These are phyloP conservation scores for Lasioglossum marginatum DNA, from an alignment of 2,888 invertebrate genomes.

Conservation along the genomic window DNA sequence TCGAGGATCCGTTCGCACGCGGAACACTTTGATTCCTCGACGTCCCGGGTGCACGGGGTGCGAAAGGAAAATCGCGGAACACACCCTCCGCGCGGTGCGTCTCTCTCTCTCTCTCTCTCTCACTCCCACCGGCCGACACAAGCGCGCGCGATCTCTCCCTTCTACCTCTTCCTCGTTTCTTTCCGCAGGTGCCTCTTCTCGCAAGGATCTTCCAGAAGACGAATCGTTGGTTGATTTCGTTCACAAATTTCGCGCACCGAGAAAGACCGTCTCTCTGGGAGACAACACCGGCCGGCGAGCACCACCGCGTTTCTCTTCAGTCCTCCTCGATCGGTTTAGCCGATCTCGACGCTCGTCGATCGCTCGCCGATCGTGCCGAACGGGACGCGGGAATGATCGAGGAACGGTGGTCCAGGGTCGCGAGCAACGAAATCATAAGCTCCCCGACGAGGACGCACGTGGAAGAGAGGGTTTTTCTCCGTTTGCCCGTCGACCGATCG, in stretches of 20 bases:
- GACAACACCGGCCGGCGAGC: neutral
- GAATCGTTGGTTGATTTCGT: constrained; percentile 28
- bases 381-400: constrained; percentile 20
- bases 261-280: neutral
- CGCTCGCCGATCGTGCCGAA: constrained; percentile 18
- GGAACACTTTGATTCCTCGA: constrained; percentile 17
- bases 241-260: constrained; percentile 24
- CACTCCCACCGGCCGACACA: constrained; percentile 53
- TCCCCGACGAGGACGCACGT: constrained; percentile 34
- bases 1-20: constrained; percentile 24
- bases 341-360: constrained; percentile 16
- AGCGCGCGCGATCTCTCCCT: neutral
- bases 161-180: constrained; percentile 14
- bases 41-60: constrained; percentile 29
- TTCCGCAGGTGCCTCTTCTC: constrained; percentile 49
- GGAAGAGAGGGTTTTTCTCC: constrained; percentile 29
- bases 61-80: constrained; percentile 55
- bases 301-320: neutral
- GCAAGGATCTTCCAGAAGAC: constrained; percentile 63
- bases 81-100: constrained; percentile 57
- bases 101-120: constrained; percentile 52
- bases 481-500: neutral
- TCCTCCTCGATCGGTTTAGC: neutral
- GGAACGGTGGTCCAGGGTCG: constrained; percentile 26
- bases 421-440: constrained; percentile 57